These are phyloP conservation scores for Trichonephila inaurata DNA, from an alignment of 1,140 invertebrate species.

Conservation along the genomic window DNA sequence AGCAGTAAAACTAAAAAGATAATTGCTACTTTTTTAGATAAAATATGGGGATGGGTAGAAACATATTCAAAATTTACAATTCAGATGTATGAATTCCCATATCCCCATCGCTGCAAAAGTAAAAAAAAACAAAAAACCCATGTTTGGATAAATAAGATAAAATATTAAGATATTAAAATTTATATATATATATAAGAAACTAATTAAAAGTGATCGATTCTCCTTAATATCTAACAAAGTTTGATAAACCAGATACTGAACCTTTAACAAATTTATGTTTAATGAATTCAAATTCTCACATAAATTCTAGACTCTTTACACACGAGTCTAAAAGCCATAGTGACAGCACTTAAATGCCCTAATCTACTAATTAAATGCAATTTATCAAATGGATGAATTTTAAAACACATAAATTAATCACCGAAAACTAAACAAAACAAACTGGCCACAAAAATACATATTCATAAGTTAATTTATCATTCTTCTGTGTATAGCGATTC, in stretches of 20 bases:
- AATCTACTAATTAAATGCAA: conserved; percentile 53
- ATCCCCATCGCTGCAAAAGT: too few species aligned
- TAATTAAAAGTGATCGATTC: conserved; percentile 8
- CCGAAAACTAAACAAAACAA: conserved; percentile 36
- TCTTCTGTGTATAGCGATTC: not conserved
- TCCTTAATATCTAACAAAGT: not conserved
- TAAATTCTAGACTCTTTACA: not conserved
- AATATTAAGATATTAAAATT: not conserved
- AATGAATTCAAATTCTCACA: conserved; percentile 45
- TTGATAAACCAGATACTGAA: not conserved
- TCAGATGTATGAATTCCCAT: too few species aligned
- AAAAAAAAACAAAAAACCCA: too few species aligned
- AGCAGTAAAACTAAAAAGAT: too few species aligned
- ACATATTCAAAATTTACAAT: too few species aligned
- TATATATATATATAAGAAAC: too few species aligned
- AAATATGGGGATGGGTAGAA: too few species aligned
- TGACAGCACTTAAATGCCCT: conserved; percentile 30
- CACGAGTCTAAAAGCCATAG: not conserved
- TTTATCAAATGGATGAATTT: conserved; percentile 49
- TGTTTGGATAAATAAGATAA: too few species aligned
- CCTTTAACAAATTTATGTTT: conserved; percentile 27
- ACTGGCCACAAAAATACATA: conserved; percentile 20
- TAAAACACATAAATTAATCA: conserved; percentile 47
- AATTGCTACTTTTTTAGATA: too few species aligned
- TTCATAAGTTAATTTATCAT: conserved; percentile 55